Evolutionary conservation across 1,140 invertebrate genomes (phyloP), one percentile per base, ranked within the genome.

Genomic region (Caerostris darwini): DNA sequence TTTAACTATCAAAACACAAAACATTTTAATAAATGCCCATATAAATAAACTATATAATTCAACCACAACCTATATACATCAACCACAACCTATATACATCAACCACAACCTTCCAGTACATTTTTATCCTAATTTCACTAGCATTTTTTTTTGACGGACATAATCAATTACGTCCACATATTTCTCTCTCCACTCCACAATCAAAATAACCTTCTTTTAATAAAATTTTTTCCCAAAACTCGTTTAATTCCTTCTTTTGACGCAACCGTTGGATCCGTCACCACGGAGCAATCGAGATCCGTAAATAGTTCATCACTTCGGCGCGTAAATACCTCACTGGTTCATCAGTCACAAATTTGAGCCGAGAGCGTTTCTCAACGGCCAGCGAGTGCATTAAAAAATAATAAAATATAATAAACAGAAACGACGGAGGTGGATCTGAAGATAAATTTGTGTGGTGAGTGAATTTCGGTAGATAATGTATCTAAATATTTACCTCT

Each of bases 391-490:
- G 71, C 83, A 85, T 85, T 85, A 85, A 85, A 85, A 59, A 85
- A 85, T 85, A 85, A 85, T 58, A 85, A 59, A 85, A 85, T 85
- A 85, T 57, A 85, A 85, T 85, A 85, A 85, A 85, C 83, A 85
- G 83, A 7, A 67, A 17, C 54, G 83, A 59, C n/a, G 83, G 34
- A 77, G 71, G 71, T 77, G 71, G 71, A 77, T 77, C n/a, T 59
- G 3, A 8, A 85, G 83, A 85, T 85, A 85, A 85, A 59, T 85
- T 85, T 59, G 56, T 12, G 54, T 50, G 83, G 17, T 85, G 83
- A 85, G 56, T 59, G 83, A 85, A 85, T 58, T 85, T 59, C 83
- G 56, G 56, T 57, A 85, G 83, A 85, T 85, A 85, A 85, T 85
- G 83, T 85, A 57, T 85, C 83, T 85, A 85, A 85, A 85, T 85